Percentiles rank a stretch among this genome's conserved stretches.
These are phyloP conservation scores for Ptilorrhoa leucosticta DNA, from an alignment of 2,113 vertebrate genomes.

Conservation along the genomic window DNA sequence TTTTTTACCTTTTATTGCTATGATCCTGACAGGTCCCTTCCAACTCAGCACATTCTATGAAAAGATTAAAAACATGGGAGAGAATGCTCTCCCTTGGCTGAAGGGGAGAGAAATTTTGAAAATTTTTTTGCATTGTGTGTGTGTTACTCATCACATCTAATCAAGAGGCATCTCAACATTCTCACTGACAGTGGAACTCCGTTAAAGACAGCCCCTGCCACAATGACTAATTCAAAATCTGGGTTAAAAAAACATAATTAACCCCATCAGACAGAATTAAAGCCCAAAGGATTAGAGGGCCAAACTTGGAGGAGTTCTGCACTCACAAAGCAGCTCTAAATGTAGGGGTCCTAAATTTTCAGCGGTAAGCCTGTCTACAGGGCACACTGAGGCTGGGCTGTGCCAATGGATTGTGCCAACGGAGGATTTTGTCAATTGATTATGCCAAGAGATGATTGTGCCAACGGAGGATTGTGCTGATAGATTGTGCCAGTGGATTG, in stretches of 20 bases:
- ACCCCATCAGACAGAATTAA: background rate
- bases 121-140: background rate
- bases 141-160: background rate
- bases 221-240: background rate
- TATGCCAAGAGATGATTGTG: background rate
- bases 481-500: background rate
- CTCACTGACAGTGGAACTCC: background rate
- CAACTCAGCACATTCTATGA: background rate
- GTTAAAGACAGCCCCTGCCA: background rate
- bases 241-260: background rate
- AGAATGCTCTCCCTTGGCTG: background rate
- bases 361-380: background rate
- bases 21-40: background rate
- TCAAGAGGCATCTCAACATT: background rate
- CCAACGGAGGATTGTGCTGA: no score
- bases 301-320: background rate
- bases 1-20: background rate
- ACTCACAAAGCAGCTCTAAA: background rate
- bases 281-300: background rate
- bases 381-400: background rate
- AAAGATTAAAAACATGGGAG: background rate
- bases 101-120: background rate
- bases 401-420: background rate
- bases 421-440: background rate
- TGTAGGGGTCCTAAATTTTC: background rate